Percentiles rank a stretch among this genome's conserved stretches.
phyloP scores from a whole-genome alignment of 92 coral and sea anemone species.

The Siderastrea radians region DNA sequence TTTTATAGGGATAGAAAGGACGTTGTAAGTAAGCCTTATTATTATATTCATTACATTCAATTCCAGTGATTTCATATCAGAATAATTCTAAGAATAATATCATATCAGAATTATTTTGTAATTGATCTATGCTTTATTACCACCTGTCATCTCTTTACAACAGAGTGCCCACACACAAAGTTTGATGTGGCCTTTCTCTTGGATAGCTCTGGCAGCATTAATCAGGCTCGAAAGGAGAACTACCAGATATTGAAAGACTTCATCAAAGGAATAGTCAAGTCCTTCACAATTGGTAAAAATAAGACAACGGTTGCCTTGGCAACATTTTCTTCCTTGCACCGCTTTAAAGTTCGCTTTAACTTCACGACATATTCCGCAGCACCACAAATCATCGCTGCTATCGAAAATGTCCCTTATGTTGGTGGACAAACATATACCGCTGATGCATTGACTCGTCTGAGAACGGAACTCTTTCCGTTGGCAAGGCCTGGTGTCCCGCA shows the following conservation, averaged over 20 bases:
- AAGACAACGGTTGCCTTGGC: slow-evolving; percentile 35
- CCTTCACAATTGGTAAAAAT: slow-evolving; percentile 11
- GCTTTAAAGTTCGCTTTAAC: slow-evolving; percentile 12
- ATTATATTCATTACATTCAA: too few species aligned
- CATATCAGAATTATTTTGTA: too few species aligned
- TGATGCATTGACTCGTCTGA: neutral
- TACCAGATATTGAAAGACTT: slow-evolving; percentile 44
- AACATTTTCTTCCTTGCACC: neutral
- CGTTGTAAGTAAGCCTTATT: too few species aligned
- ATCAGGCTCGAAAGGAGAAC: slow-evolving; percentile 8
- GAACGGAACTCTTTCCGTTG: neutral
- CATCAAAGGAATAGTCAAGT: slow-evolving; percentile 28
- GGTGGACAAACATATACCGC: slow-evolving; percentile 22
- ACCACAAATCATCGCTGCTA: slow-evolving; percentile 10
- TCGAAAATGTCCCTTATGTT: slow-evolving; percentile 2
- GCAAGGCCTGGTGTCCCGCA: slow-evolving; percentile 14
- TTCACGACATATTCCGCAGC: slow-evolving; percentile 1
- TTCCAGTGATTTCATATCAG: too few species aligned
- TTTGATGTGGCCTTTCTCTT: slow-evolving; percentile 41
- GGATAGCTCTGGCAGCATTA: slow-evolving; percentile 53
- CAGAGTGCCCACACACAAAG: slow-evolving; percentile 26
- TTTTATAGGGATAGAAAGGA: too few species aligned
- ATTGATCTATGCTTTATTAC: neutral
- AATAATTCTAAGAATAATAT: too few species aligned
- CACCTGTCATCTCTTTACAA: neutral